A percentile compares a stretch with the other conserved stretches of the same genome.
These are phyloP conservation scores for Campopleginae sp. DNA, from an alignment of 2,888 invertebrate species.

Conservation along the genomic window DNA sequence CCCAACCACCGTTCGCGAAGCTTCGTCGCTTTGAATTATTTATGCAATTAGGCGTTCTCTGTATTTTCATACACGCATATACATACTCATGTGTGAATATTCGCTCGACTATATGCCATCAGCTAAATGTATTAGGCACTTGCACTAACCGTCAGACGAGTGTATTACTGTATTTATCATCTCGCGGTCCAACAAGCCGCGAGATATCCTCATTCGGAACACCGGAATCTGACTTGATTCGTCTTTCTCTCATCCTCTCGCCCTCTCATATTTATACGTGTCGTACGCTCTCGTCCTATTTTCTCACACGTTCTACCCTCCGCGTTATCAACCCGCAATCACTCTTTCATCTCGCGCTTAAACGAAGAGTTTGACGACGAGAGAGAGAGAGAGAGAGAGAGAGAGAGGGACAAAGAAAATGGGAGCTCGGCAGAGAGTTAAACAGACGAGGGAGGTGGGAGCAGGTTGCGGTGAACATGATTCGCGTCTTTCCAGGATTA, in stretches of 20 bases:
- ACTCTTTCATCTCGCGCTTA: constrained; percentile 52
- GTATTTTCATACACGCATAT: constrained; percentile 29
- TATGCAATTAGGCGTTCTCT: constrained; percentile 79
- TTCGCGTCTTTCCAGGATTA: constrained; percentile 55
- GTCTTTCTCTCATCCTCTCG: constrained; percentile 17
- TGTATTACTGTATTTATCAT: constrained; percentile 57
- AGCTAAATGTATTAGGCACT: constrained; percentile 40
- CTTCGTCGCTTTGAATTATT: constrained; percentile 80
- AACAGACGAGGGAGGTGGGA: background rate
- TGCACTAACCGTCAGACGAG: constrained; percentile 20
- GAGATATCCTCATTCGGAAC: constrained; percentile 56
- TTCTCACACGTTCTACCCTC: background rate
- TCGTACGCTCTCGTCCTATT: constrained; percentile 36
- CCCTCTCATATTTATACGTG: constrained; percentile 23
- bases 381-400: background rate
- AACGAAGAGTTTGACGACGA: constrained; percentile 2
- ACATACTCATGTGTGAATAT: constrained; percentile 5
- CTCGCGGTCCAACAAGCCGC: constrained; percentile 36
- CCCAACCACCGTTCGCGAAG: constrained; percentile 65
- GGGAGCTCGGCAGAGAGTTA: background rate
- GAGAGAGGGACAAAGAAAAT: background rate
- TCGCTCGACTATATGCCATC: constrained; percentile 26
- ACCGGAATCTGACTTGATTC: constrained; percentile 33
- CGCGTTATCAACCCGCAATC: constrained; percentile 48
- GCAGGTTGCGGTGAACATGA: background rate